phyloP scores from a whole-genome alignment of 2,888 invertebrate species.

The Caenorhabditis afra region DNA sequence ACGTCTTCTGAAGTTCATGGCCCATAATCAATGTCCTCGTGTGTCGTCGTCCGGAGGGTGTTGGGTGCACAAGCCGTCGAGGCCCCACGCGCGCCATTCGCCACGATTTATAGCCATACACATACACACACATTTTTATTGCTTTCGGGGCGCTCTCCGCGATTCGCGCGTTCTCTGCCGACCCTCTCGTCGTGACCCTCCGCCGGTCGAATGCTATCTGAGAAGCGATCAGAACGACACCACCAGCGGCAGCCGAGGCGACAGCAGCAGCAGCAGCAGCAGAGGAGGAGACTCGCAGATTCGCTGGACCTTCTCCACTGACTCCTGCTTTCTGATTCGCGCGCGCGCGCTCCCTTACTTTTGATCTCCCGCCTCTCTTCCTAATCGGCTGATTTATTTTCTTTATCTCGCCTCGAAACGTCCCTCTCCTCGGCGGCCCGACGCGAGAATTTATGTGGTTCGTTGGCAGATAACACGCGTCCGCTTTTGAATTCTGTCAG shows the following conservation, averaged over 20 bases:
- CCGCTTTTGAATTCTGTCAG: conserved; percentile 14
- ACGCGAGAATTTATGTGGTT: conserved; percentile 48
- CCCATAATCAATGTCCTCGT: conserved; percentile 38
- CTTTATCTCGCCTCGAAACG: conserved; percentile 40
- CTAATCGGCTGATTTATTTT: conserved; percentile 34
- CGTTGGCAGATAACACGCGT: conserved; percentile 24
- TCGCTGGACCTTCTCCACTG: conserved; percentile 1
- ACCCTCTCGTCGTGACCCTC: conserved; percentile 40
- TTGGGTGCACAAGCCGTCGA: conserved; percentile 30
- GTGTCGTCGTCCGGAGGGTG: conserved; percentile 24
- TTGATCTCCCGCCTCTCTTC: not conserved
- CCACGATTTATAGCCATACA: conserved; percentile 62
- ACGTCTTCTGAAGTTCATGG: conserved; percentile 35
- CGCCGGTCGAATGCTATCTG: conserved; percentile 46
- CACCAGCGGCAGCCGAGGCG: conserved; percentile 5
- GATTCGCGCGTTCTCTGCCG: conserved; percentile 35
- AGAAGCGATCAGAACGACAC: conserved; percentile 54
- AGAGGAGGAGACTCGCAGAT: not conserved
- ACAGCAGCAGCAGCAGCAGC: conserved; percentile 26
- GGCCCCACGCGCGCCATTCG: conserved; percentile 54
- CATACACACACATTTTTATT: conserved; percentile 60
- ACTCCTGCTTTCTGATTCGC: conserved; percentile 23
- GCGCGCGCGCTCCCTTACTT: not conserved
- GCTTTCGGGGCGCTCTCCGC: conserved; percentile 52
- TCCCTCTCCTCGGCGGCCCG: conserved; percentile 29